Percentiles rank a stretch among this genome's conserved stretches.
Evolutionary conservation across 2,888 invertebrate genomes (phyloP).

Genomic region (Erannis defoliaria): DNA sequence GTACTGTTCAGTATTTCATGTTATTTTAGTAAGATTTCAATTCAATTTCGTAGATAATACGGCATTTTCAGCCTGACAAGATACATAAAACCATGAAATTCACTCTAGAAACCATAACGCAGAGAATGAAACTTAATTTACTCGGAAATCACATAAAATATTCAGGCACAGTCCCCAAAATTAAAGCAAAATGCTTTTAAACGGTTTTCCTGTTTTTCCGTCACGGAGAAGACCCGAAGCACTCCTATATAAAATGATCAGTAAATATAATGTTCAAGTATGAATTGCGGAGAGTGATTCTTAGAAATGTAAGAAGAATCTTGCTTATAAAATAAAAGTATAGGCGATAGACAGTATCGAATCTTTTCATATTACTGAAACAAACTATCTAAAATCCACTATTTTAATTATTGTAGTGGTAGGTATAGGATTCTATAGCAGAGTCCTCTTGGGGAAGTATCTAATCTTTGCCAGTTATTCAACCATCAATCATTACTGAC

Average conservation of each 20-base stretch:
- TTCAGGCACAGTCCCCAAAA: background rate
- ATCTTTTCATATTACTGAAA: background rate
- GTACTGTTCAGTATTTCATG: no score
- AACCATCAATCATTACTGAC: no score
- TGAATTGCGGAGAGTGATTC: background rate
- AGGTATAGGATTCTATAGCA: no score
- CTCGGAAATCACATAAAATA: conserved; percentile 7
- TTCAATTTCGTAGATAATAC: no score
- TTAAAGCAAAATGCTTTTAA: conserved; percentile 19
- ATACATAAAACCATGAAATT: background rate
- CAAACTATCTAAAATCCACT: background rate
- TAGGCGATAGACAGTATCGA: background rate
- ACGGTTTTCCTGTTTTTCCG: conserved; percentile 20
- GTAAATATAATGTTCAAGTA: conserved; percentile 7
- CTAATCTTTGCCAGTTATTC: no score
- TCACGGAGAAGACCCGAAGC: background rate
- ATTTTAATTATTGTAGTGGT: no score
- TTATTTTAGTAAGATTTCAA: no score
- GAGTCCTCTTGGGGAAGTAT: no score
- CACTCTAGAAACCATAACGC: background rate
- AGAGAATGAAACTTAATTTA: conserved; percentile 1
- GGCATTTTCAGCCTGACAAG: no score
- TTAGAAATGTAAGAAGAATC: background rate
- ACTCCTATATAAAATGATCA: conserved; percentile 6
- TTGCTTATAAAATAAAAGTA: background rate